Evolutionary conservation across 2,113 vertebrate genomes (phyloP), one percentile per base, ranked within the genome.

Genomic region (Acrocephalus kingi): DNA sequence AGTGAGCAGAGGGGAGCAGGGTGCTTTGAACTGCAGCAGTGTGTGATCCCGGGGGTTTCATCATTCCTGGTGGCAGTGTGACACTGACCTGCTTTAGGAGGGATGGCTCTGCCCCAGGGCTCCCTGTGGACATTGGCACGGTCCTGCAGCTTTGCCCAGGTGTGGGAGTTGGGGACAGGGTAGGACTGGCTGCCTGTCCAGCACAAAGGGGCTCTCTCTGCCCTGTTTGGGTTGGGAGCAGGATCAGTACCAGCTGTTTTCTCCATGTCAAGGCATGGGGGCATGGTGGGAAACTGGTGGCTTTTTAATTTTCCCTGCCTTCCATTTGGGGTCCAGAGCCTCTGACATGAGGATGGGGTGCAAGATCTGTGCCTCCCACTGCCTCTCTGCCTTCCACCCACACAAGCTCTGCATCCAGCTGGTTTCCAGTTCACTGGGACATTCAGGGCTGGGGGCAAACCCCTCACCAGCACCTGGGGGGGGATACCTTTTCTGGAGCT

Each of bases 191-290:
- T 63, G 67, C 27, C 74, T 61, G 48, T 17, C 19, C 31, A 8
- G 54, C 4, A 69, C 43, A 3, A 22, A 54, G 73, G 23, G 49
- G 30, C 82, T 33, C 11, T 74, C 64, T 66, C 64, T 81, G 24
- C 43, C 0, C 0, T 2, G 7, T 17, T 23, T 31, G 43, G 37
- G 15, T 7, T 41, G 41, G 63, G 43, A 73, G 24, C 49, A 76
- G 35, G 30, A 37, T 31, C 15, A 9, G 33, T 14, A 14, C 11
- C 22, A 66, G 59, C 30, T 61, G 15, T 35, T 37, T 31, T 9
- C 28, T 23, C 8, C 11, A 15, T 30, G 7, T 13, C 30, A 35
- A 27, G 22, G 41, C 10, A 13, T 49, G 45, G 45, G n/a, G 31
- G 16, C 23, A 22, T 52, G 71, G 7, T 27, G 18, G 22, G 27